Evolutionary conservation across 2,888 invertebrate species (phyloP), one percentile per base, ranked within the genome.

Genomic region (Euzetes globulus): DNA sequence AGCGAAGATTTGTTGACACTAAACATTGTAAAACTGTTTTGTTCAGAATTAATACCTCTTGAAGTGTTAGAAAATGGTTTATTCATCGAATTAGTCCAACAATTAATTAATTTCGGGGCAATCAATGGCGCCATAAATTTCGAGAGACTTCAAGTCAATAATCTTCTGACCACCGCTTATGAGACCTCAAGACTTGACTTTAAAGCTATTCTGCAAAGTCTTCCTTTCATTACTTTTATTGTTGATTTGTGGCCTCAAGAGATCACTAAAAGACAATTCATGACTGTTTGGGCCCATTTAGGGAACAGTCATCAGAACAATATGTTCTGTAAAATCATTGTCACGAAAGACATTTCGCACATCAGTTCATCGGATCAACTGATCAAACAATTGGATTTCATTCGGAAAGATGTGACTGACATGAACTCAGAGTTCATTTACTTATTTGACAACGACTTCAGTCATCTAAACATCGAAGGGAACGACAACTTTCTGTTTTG

Each of bases 361-460:
- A 9, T 65, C 9, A 41, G 19, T 33, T 6, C 65, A 15, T 29
- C 6, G 37, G 37, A 65, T 2, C 65, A 65, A 37, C 37, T 65
- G n/a, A 65, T 65, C 19, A 65, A 41, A 65, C 37, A 65, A 65
- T 65, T 65, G 41, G 65, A 65, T 65, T 65, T 29, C 19, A 41
- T 65, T 6, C 65, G 65, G 19, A 33, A 65, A 65, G 65, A 65
- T 9, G 9, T 65, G 6, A 37, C 6, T 37, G 37, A 41, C 1
- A 1, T 9, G 19, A 65, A 65, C 37, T 15, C 37, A 9, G 41
- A 65, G 11, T 65, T 37, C 29, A 29, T 65, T 7, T 65, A 65
- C 33, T 33, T 65, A 19, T 65, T 65, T n/a, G 65, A 65, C 7
- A 65, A 65, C n/a, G 19, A 41, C 9, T 65, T 65, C 29, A n/a